These are phyloP conservation scores for Actinernus sp. DNA, from an alignment of 92 coral and sea anemone species.

Conservation along the genomic window DNA sequence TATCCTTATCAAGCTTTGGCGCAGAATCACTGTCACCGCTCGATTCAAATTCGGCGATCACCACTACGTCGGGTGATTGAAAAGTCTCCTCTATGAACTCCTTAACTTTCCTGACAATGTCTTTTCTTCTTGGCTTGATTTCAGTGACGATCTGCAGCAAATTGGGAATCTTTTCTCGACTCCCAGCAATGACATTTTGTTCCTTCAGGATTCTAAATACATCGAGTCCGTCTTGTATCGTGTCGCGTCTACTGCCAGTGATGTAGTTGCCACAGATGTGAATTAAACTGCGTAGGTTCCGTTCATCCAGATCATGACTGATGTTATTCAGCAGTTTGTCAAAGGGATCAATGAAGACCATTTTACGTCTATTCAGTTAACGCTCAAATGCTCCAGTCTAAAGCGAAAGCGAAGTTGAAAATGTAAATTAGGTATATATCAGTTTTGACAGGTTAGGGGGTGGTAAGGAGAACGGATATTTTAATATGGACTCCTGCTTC, in stretches of 20 bases:
- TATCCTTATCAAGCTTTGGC: background rate
- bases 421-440: too few relatives aligned
- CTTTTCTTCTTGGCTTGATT: conserved; percentile 68
- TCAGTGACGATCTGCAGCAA: conserved; percentile 57
- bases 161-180: conserved; percentile 51
- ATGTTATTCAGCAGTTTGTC: conserved; percentile 74
- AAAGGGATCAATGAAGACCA: conserved; percentile 75
- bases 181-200: conserved; percentile 65
- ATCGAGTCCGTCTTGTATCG: conserved; percentile 62
- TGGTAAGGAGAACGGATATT: too few relatives aligned
- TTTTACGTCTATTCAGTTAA: too few relatives aligned
- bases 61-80: conserved; percentile 24
- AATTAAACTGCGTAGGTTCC: conserved; percentile 67
- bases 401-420: too few relatives aligned
- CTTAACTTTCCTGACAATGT: conserved; percentile 64
- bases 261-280: conserved; percentile 65
- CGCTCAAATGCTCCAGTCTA: too few relatives aligned
- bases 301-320: conserved; percentile 62
- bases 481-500: too few relatives aligned
- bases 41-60: conserved; percentile 15
- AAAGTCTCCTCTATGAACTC: conserved; percentile 43
- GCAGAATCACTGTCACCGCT: conserved; percentile 12
- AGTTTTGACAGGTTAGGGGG: too few relatives aligned
- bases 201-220: conserved; percentile 69
- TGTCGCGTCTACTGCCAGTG: conserved; percentile 52